These are phyloP conservation scores for Drosophila paulistorum DNA, from an alignment of 1,140 invertebrate genomes.

Conservation along the genomic window DNA sequence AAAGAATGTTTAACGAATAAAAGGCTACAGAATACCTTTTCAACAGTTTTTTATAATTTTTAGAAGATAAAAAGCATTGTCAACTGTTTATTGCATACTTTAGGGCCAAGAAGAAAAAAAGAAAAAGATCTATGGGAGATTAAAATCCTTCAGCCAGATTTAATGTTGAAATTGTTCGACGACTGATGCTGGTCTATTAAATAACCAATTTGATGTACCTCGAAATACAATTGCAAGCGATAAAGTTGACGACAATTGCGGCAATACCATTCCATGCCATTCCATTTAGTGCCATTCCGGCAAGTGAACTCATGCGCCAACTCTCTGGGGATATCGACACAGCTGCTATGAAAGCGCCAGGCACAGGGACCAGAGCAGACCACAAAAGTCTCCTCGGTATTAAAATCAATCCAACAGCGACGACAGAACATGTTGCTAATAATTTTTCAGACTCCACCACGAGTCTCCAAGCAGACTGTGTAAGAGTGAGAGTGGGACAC, in stretches of 20 bases:
- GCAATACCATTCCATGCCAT: conserved; percentile 74
- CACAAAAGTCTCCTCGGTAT: conserved; percentile 36
- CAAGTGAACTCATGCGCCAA: conserved; percentile 43
- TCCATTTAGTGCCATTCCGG: conserved; percentile 1
- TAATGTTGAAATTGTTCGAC: background rate
- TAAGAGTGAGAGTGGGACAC: background rate
- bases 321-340: conserved; percentile 61
- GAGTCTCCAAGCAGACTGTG: background rate
- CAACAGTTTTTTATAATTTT: too few relatives aligned
- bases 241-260: conserved; percentile 78
- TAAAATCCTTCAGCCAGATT: background rate
- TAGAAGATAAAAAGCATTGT: too few relatives aligned
- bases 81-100: too few relatives aligned
- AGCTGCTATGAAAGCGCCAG: conserved; percentile 54
- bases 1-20: too few relatives aligned
- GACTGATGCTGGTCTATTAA: background rate
- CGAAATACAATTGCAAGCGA: conserved; percentile 77
- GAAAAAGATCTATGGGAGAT: too few relatives aligned
- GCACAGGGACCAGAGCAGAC: conserved; percentile 68
- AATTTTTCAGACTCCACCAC: conserved; percentile 40
- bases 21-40: too few relatives aligned
- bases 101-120: too few relatives aligned
- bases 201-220: conserved; percentile 55
- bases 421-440: conserved; percentile 81
- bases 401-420: conserved; percentile 81